phyloP scores from a whole-genome alignment of 1,140 invertebrate species.

The Drosophila repleta region DNA sequence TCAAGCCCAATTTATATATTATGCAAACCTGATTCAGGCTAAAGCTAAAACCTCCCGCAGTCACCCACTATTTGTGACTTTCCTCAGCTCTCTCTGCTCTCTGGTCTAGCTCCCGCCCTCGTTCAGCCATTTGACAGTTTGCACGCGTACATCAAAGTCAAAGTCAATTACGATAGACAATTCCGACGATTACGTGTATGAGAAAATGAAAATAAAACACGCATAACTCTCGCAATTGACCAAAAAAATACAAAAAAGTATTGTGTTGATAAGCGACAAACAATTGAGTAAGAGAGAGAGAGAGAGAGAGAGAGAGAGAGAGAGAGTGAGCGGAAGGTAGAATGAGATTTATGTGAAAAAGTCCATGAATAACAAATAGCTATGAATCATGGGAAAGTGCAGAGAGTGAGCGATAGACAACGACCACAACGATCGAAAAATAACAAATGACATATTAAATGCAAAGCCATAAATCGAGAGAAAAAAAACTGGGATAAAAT shows the following conservation, averaged over 20 bases:
- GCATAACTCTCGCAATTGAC: slow-evolving; percentile 35
- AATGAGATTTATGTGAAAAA: slow-evolving; percentile 12
- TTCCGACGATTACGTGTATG: slow-evolving; percentile 46
- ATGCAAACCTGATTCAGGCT: neutral
- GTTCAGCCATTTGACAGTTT: slow-evolving; percentile 31
- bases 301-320: neutral
- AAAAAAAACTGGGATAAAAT: neutral
- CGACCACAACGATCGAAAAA: slow-evolving; percentile 1
- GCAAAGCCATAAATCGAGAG: slow-evolving; percentile 37
- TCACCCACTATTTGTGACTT: too few relatives aligned
- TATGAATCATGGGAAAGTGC: slow-evolving; percentile 31
- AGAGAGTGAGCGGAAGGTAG: neutral
- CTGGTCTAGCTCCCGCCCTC: neutral
- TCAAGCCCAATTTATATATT: too few relatives aligned
- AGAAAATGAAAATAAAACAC: slow-evolving; percentile 11
- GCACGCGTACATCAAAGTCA: slow-evolving; percentile 61
- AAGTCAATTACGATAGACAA: slow-evolving; percentile 62
- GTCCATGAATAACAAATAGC: slow-evolving; percentile 47
- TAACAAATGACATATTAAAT: slow-evolving; percentile 62
- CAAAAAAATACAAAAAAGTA: slow-evolving; percentile 16
- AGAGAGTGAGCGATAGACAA: neutral
- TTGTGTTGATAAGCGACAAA: slow-evolving; percentile 40
- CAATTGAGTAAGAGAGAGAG: slow-evolving; percentile 20
- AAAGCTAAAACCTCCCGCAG: neutral
- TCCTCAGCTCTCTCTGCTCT: too few relatives aligned